Base-by-base conservation (phyloP, 2,888 invertebrate species). In the Endotricha flammealis region DNA sequence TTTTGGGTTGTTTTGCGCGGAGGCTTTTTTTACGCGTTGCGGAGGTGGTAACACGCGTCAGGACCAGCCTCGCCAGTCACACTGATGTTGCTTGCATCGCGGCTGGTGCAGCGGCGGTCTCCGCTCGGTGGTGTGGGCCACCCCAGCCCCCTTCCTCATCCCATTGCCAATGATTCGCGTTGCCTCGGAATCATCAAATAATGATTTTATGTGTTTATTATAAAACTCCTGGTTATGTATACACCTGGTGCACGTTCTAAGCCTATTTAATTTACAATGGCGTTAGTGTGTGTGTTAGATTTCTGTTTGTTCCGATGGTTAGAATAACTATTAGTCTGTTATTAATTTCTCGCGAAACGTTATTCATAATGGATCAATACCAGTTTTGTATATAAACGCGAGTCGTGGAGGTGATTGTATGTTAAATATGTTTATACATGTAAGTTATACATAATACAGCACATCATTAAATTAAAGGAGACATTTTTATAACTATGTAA, bases 31-130 rank as follows among this genome's bases (percentile, higher is more conserved):
- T 64, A 64, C 81, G 81, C 76, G 77, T 60, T 78, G 83, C 86
- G 86, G 80, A 80, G 86, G 78, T 85, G 86, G 65, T 80, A 82
- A 75, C 85, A 83, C 87, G 86, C 86, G 81, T 71, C 69, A 68
- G 66, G 75, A 64, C 59, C 72, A 76, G 82, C 76, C 80, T 71
- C 81, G 71, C 83, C 79, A 78, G 78, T 72, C 82, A 87, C 87
- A 87, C 87, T 87, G 85, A 79, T 68, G 72, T 63, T 64, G 65
- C 62, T 67, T 77, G 80, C 78, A 74, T 44, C 64, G 73, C n/a
- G n/a, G n/a, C 65, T 78, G 79, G 78, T 72, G 80, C 79, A 78
- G 53, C 61, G 74, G 53, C 39, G 49, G 41, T 41, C 56, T 58
- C 66, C 58, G 44, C 49, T 29, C 45, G 31, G 54, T 60, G 75